Evolutionary conservation across 2,888 invertebrate species (phyloP).

Genomic region (Nomada fucata): DNA sequence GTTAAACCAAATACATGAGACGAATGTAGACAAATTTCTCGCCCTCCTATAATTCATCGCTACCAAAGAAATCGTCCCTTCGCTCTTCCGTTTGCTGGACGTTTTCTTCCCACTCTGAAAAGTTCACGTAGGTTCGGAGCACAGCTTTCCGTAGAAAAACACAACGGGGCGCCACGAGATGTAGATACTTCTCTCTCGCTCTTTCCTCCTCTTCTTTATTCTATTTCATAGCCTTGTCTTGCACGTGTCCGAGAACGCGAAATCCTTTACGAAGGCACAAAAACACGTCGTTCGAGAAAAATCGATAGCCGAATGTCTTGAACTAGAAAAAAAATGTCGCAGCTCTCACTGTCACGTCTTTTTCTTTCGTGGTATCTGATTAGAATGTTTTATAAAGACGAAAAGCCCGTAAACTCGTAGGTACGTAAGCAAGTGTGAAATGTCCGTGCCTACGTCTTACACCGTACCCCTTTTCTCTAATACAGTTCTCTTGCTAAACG

Average conservation of each 20-base stretch:
- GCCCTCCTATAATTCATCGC: neutral
- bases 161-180: constrained; percentile 81
- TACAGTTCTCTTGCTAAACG: constrained; percentile 42
- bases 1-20: neutral
- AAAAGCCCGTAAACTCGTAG: constrained; percentile 31
- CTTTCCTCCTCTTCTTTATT: constrained; percentile 51
- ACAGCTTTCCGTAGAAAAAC: constrained; percentile 78
- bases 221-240: constrained; percentile 58
- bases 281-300: constrained; percentile 46
- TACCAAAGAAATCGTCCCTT: neutral
- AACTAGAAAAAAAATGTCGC: constrained; percentile 1
- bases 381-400: constrained; percentile 40
- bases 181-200: constrained; percentile 62
- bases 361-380: constrained; percentile 17
- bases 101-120: constrained; percentile 49
- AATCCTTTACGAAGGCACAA: constrained; percentile 30
- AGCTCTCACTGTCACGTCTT: constrained; percentile 16
- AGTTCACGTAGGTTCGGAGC: constrained; percentile 74
- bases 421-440: constrained; percentile 45
- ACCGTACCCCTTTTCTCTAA: constrained; percentile 59
- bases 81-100: constrained; percentile 9
- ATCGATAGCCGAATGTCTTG: constrained; percentile 20
- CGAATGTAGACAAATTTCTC: constrained; percentile 4
- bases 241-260: constrained; percentile 59
- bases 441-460: constrained; percentile 51